phyloP scores from a whole-genome alignment of 2,797 vertebrate genomes.

The Pteronotus mesoamericanus region DNA sequence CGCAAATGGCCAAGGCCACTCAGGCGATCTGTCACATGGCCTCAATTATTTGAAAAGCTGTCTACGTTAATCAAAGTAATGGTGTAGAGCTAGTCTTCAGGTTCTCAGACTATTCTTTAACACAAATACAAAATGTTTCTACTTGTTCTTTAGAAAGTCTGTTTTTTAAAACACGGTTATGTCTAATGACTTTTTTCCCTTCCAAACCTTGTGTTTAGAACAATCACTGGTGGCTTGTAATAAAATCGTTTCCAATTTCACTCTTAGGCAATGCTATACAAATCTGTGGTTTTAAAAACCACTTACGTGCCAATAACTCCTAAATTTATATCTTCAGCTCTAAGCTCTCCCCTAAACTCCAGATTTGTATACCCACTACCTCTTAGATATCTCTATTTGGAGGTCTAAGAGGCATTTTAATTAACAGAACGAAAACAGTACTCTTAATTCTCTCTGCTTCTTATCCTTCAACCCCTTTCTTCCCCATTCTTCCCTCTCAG shows the following conservation, averaged over 20 bases:
- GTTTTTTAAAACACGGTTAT: constrained; percentile 12
- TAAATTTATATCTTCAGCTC: not conserved
- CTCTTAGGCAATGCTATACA: not conserved
- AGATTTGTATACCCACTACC: not conserved
- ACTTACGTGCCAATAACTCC: not conserved
- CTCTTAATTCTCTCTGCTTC: not conserved
- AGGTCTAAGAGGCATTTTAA: not conserved
- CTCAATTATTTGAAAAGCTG: constrained; percentile 56
- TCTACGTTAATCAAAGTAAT: constrained; percentile 47
- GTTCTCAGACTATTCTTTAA: not conserved
- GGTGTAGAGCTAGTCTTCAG: not conserved
- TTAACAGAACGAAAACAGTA: not conserved
- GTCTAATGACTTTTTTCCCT: not conserved
- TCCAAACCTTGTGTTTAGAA: constrained; percentile 24
- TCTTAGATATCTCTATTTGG: not conserved
- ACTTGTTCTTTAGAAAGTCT: constrained; percentile 12
- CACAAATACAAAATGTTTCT: not conserved
- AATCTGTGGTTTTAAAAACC: not conserved
- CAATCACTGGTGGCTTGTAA: not conserved
- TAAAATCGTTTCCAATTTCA: constrained; percentile 16
- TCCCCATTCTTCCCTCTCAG: not conserved
- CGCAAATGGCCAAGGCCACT: not conserved
- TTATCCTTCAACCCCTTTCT: not conserved
- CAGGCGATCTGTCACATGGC: not conserved
- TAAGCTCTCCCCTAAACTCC: not conserved